Evolutionary conservation across 2,888 invertebrate genomes (phyloP).

Genomic region (Tineola bisselliella): DNA sequence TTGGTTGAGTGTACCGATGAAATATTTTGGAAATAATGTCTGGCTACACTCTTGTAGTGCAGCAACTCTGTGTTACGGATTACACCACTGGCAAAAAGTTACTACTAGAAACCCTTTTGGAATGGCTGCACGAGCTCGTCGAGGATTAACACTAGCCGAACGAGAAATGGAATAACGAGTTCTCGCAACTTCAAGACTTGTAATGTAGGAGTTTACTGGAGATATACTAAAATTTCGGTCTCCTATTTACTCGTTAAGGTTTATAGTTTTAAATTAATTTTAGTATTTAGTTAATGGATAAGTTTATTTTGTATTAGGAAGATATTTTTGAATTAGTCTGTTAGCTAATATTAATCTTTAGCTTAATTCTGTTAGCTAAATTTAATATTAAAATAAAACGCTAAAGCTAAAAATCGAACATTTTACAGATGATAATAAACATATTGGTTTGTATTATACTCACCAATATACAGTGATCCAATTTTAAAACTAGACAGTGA

Average conservation of each 20-base stretch:
- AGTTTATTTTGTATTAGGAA: too few species aligned
- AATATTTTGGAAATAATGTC: not conserved
- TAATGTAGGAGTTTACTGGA: slow-evolving; percentile 2
- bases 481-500: too few species aligned
- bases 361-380: too few species aligned
- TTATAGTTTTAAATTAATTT: not conserved
- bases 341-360: too few species aligned
- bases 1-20: too few species aligned
- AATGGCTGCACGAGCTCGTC: slow-evolving; percentile 7
- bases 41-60: not conserved
- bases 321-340: too few species aligned
- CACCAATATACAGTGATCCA: too few species aligned
- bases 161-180: slow-evolving; percentile 12
- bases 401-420: too few species aligned
- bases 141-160: slow-evolving; percentile 12
- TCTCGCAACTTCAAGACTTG: slow-evolving; percentile 1
- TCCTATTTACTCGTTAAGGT: not conserved
- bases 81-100: slow-evolving; percentile 11
- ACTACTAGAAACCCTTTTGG: slow-evolving; percentile 6
- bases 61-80: slow-evolving; percentile 9
- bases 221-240: not conserved
- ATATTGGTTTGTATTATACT: too few species aligned
- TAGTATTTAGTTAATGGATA: not conserved
- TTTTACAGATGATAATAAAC: too few species aligned
- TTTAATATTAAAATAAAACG: too few species aligned